Percentiles rank a stretch among this genome's conserved stretches.
These are phyloP conservation scores for Sinocyclocheilus anophthalmus DNA, from an alignment of 2,113 vertebrate species.

Conservation along the genomic window DNA sequence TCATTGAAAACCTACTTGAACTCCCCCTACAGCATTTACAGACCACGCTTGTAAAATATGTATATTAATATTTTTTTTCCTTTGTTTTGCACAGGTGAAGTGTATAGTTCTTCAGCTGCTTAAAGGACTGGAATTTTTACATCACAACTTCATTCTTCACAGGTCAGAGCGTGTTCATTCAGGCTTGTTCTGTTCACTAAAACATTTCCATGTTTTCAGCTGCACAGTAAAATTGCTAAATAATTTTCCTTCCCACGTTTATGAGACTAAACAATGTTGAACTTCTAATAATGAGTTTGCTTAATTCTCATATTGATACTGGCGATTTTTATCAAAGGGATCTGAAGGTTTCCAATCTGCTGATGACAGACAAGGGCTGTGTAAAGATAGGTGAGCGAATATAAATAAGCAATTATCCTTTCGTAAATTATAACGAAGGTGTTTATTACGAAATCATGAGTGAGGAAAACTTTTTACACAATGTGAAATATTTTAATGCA, in stretches of 20 bases:
- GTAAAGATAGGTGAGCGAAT: conserved; percentile 91
- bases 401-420: background rate
- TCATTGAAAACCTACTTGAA: too few relatives aligned
- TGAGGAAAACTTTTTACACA: background rate
- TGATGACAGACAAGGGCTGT: conserved; percentile 97
- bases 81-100: conserved; percentile 81
- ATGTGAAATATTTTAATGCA: background rate
- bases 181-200: background rate
- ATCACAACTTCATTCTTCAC: conserved; percentile 95
- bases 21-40: background rate
- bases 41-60: background rate
- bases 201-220: background rate
- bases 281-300: background rate
- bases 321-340: conserved; percentile 75
- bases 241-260: too few relatives aligned
- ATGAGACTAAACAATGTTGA: background rate
- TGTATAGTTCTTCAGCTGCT: conserved; percentile 92
- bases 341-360: conserved; percentile 95
- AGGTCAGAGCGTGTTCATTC: conserved; percentile 67
- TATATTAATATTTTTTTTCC: background rate
- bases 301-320: background rate
- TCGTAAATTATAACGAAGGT: background rate
- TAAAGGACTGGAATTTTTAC: conserved; percentile 89
- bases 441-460: too few relatives aligned
- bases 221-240: background rate